A percentile compares a stretch with the other conserved stretches of the same genome.
Conservation (phyloP, 1,140 invertebrate species). For the Nasonia longicornis region DNA sequence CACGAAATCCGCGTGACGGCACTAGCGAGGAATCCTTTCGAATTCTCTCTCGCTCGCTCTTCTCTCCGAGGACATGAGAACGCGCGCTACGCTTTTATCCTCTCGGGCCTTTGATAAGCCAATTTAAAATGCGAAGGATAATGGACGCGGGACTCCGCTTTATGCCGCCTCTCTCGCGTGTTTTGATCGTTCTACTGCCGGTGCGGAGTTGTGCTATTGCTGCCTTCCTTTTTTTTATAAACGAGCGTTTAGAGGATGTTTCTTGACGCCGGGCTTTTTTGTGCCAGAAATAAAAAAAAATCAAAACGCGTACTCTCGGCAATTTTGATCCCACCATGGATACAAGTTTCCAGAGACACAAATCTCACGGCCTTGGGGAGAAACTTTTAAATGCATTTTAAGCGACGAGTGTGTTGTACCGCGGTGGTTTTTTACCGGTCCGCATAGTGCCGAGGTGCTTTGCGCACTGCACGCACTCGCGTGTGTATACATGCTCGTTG, state of each 20-base stretch:
- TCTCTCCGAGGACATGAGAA: background rate
- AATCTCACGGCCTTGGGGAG: conserved; percentile 1
- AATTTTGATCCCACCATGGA: background rate
- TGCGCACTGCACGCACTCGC: conserved; percentile 27
- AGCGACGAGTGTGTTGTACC: background rate
- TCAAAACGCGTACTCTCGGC: background rate
- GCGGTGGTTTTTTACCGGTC: background rate
- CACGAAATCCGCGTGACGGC: conserved; percentile 11
- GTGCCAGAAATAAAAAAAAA: background rate
- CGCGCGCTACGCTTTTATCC: background rate
- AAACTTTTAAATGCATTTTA: conserved; percentile 19
- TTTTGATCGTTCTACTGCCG: conserved; percentile 11
- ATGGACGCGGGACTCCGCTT: background rate
- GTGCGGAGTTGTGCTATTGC: background rate
- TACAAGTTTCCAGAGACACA: background rate
- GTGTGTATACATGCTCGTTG: background rate
- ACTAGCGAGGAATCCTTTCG: conserved; percentile 6
- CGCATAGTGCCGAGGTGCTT: conserved; percentile 1
- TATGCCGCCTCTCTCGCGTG: background rate
- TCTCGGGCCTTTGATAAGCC: conserved; percentile 28
- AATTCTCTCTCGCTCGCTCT: background rate
- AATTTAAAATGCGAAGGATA: conserved; percentile 38
- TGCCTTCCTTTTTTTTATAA: background rate
- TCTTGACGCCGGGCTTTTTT: background rate
- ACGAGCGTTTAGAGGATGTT: background rate